These are phyloP conservation scores for Podotricha telesiphe DNA, from an alignment of 2,888 invertebrate species.

Conservation along the genomic window DNA sequence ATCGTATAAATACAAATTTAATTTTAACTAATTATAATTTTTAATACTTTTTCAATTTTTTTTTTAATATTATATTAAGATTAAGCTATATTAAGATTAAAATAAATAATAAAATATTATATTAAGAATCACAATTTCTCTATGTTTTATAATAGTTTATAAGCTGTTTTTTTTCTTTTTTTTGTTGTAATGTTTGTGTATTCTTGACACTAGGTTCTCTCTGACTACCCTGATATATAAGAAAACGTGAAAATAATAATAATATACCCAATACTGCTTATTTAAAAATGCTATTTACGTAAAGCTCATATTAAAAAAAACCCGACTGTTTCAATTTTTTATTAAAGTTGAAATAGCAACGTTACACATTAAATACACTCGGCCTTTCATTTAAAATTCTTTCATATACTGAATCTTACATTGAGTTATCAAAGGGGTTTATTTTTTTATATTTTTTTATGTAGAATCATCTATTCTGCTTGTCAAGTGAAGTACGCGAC, in stretches of 20 bases:
- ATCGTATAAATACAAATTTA: no score
- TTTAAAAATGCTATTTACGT: constrained; percentile 14
- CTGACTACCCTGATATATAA: neutral
- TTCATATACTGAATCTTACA: constrained; percentile 9
- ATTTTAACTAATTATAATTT: no score
- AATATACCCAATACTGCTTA: neutral
- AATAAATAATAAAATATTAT: no score
- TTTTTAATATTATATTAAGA: neutral
- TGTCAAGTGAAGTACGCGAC: neutral
- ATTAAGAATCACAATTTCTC: no score
- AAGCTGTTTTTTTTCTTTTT: no score
- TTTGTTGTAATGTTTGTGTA: no score
- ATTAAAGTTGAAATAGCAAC: neutral
- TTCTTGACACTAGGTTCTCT: no score
- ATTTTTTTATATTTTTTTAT: neutral
- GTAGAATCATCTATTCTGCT: neutral
- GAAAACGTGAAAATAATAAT: neutral
- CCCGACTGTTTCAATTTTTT: constrained; percentile 11
- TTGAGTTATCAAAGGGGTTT: neutral
- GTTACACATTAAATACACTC: constrained; percentile 5
- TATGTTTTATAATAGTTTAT: no score
- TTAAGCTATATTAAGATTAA: no score
- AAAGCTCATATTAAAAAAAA: constrained; percentile 4
- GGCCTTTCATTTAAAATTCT: constrained; percentile 8
- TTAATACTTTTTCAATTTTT: no score